Evolutionary conservation across 23 tunicate genomes (phyloP).

Genomic region (Clavelina lepadiformis): DNA sequence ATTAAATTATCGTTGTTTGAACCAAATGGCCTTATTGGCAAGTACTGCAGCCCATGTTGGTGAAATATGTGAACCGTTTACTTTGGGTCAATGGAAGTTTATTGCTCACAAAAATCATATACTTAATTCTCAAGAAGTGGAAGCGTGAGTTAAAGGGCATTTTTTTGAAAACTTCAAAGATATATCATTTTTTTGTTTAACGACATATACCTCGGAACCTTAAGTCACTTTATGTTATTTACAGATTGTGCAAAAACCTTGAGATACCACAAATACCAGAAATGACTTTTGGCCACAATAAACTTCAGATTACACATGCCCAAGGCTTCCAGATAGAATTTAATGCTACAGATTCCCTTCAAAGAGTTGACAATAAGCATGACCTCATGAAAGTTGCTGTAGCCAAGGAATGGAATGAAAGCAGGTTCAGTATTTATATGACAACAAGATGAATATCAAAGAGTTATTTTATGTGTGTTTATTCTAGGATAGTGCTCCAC

Average conservation of each 20-base stretch:
- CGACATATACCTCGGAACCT: neutral
- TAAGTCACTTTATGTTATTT: neutral
- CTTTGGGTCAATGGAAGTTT: conserved; percentile 41
- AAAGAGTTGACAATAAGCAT: conserved; percentile 60
- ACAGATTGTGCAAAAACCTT: conserved; percentile 28
- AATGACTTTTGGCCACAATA: conserved; percentile 84
- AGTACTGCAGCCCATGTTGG: conserved; percentile 20
- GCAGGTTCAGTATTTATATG: too few relatives aligned
- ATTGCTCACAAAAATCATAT: conserved; percentile 33
- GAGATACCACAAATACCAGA: conserved; percentile 86
- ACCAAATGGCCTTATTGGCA: neutral
- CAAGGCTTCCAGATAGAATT: conserved; percentile 54
- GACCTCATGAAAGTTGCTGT: conserved; percentile 87
- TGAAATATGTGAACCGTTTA: conserved; percentile 34
- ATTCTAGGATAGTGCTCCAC: too few relatives aligned
- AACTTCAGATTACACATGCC: conserved; percentile 34
- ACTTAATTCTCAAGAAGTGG: conserved; percentile 37
- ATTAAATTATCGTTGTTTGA: neutral
- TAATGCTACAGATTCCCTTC: conserved; percentile 76
- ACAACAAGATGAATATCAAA: too few relatives aligned
- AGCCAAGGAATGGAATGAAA: conserved; percentile 84
- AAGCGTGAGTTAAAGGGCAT: conserved; percentile 8
- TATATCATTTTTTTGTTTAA: neutral
- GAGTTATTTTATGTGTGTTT: too few relatives aligned
- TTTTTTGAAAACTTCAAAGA: neutral